Evolutionary conservation across 2,113 vertebrate species (phyloP), one percentile per base, ranked within the genome.

Genomic region (Lasiurus cinereus): DNA sequence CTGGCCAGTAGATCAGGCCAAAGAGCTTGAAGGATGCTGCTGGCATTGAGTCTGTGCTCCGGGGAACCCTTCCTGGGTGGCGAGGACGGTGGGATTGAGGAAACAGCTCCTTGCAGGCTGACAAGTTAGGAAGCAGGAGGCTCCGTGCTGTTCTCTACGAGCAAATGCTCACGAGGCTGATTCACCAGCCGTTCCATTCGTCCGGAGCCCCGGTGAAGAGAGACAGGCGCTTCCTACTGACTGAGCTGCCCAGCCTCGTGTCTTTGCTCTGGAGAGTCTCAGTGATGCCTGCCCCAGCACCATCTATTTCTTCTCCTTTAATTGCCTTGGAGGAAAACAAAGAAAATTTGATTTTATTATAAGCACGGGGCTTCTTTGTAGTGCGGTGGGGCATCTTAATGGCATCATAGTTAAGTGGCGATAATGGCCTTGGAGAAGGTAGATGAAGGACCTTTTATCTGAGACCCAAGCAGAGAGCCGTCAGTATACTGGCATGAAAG

Each of bases 261-360:
- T 92, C 31, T 31, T 70, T 54, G 67, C 33, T 56, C 84, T 39
- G 56, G 36, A 33, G 52, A 66, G n/a, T 36, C 73, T 86, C 18
- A 15, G 89, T 14, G 62, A 80, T 48, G 92, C 80, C 77, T 66
- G 83, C 48, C 9, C 77, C 24, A 4, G 54, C 90, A 84, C 67
- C 2, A 67, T 46, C 50, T 85, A 39, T 80, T 95, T 90, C 73
- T 90, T 24, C 64, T 39, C 14, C 48, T 84, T 96, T 97, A 86
- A 94, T 93, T 86, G 93, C 69, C 83, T 82, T 89, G 66, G 48
- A 95, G 73, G 79, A 88, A 95, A 92, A 90, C 95, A 96, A 95
- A 96, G 92, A 95, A 64, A 94, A 69, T 86, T 67, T 62, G 74
- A 86, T 94, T 96, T 93, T 91, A 97, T 97, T 91, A 2, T 48